Evolutionary conservation across 2,888 invertebrate species (phyloP).

Genomic region (Podabrus alpinus): DNA sequence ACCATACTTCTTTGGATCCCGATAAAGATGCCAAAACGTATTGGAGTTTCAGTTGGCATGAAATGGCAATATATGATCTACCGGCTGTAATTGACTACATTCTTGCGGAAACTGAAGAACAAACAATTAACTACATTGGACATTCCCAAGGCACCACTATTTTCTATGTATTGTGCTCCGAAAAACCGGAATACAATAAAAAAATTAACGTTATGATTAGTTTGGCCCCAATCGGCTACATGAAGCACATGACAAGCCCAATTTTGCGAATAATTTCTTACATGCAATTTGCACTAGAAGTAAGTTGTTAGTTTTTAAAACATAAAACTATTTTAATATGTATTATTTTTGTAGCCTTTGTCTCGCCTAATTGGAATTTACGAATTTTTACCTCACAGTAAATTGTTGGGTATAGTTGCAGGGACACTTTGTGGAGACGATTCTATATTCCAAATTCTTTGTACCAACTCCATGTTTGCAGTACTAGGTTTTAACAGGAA

Average conservation of each 20-base stretch:
- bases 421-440: slow-evolving; percentile 54
- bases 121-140: slow-evolving; percentile 25
- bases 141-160: slow-evolving; percentile 25
- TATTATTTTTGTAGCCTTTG: background rate
- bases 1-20: slow-evolving; percentile 52
- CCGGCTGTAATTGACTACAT: slow-evolving; percentile 78
- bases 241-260: slow-evolving; percentile 39
- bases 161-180: slow-evolving; percentile 15
- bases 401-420: slow-evolving; percentile 59
- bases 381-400: slow-evolving; percentile 66
- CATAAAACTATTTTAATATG: background rate
- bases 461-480: slow-evolving; percentile 46
- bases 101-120: slow-evolving; percentile 42
- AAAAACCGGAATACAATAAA: slow-evolving; percentile 15
- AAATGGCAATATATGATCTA: slow-evolving; percentile 75
- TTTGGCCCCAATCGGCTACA: slow-evolving; percentile 69
- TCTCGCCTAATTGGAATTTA: slow-evolving; percentile 48
- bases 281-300: background rate
- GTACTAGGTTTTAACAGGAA: slow-evolving; percentile 46
- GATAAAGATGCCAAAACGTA: slow-evolving; percentile 23
- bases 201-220: slow-evolving; percentile 63
- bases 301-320: background rate
- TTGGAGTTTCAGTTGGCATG: slow-evolving; percentile 69
- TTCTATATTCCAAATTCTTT: slow-evolving; percentile 40
- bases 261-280: background rate